Conservation (phyloP, 2,888 invertebrate species). For the Macrophya annulata region DNA sequence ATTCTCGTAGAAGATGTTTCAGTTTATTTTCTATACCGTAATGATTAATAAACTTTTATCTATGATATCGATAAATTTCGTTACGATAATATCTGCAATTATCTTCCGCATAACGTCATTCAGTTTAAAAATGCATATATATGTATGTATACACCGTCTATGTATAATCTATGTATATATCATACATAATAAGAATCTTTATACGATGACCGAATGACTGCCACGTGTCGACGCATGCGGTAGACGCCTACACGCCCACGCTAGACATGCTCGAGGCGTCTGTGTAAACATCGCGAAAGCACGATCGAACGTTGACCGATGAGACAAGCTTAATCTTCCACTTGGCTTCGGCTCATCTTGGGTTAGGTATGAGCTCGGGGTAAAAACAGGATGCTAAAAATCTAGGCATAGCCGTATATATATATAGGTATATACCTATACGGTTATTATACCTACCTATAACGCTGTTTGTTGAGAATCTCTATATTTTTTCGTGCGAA, state of each 20-base stretch:
- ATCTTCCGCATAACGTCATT: neutral
- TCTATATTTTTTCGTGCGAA: neutral
- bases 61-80: no score
- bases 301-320: conserved; percentile 40
- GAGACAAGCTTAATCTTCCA: conserved; percentile 39
- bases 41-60: no score
- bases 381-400: neutral
- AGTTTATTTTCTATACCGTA: no score
- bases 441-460: neutral
- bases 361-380: neutral
- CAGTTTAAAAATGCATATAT: neutral
- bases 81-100: no score
- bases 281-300: conserved; percentile 45
- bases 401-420: no score
- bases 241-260: conserved; percentile 9
- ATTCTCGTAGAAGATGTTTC: no score
- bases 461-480: neutral
- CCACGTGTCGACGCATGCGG: conserved; percentile 35
- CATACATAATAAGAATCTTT: neutral
- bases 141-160: neutral
- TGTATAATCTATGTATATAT: neutral
- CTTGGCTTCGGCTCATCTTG: neutral
- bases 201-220: neutral
- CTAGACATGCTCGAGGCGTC: conserved; percentile 23
- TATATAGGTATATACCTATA: no score